Evolutionary conservation across 2,797 vertebrate species (phyloP), one percentile per base, ranked within the genome.

Genomic region (Pipistrellus nathusii): DNA sequence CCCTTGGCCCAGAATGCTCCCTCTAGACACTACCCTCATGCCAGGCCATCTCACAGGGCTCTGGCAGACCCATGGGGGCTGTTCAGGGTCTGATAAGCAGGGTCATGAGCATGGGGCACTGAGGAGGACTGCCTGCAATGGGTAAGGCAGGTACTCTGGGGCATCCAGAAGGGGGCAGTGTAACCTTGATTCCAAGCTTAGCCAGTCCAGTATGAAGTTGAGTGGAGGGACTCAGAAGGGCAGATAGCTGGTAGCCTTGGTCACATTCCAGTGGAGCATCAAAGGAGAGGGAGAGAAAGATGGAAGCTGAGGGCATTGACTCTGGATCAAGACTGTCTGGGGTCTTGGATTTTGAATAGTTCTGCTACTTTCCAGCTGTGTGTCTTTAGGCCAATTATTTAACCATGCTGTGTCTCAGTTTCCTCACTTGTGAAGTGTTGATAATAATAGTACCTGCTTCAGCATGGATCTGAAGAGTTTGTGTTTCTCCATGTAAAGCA

Each of bases 381-480:
- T 68, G 64, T 69, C 62, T 86, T 83, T 90, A 38, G 57, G 46
- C 21, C 81, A 85, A 25, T 77, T 68, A 25, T 23, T 55, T 77
- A 64, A 68, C 38, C n/a, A 11, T 51, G 53, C 55, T 80, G 59
- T 80, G 23, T 8, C 46, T 86, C 12, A 6, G 35, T 94, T 72
- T 68, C 32, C 41, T 88, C 35, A 73, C 48, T 68, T 75, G 82
- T 48, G 62, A 81, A 38, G 32, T 88, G 17, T 64, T 69, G 59
- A 48, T 76, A 32, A 59, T 77, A 77, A 32, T 25, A 41, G 48
- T 18, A 38, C 27, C 41, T 78, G 64, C 44, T 73, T 41, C 38
- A 35, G 48, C 55, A 51, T 75, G 25, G 32, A 81, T 81, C 64
- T 91, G 66, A 88, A 94, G 41, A 51, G 30, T 85, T 72, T 77